Percentiles rank a stretch among this genome's conserved stretches.
Evolutionary conservation across 2,113 vertebrate genomes (phyloP).

Genomic region (Silurus meridionalis): DNA sequence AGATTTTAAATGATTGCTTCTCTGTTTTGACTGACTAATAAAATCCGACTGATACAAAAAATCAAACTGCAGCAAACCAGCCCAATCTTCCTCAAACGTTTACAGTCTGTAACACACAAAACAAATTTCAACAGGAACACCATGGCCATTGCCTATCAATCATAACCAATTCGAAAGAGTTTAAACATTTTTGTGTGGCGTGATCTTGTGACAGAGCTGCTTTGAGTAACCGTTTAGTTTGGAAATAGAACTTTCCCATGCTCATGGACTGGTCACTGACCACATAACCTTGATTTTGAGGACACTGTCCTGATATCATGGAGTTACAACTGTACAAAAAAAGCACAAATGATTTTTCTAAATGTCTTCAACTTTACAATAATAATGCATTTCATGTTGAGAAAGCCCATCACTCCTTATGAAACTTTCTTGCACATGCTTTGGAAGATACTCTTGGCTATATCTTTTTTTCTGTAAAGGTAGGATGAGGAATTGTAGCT

Average conservation of each 20-base stretch:
- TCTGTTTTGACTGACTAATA: not conserved
- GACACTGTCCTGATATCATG: conserved; percentile 43
- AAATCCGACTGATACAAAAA: not conserved
- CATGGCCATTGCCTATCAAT: not conserved
- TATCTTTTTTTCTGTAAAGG: not conserved
- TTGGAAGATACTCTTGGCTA: not conserved
- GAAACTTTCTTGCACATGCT: conserved; percentile 12
- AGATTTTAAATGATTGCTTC: not conserved
- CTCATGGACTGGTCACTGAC: conserved; percentile 28
- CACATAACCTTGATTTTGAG: conserved; percentile 47
- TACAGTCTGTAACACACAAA: not conserved
- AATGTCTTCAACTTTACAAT: not conserved
- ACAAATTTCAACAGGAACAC: not conserved
- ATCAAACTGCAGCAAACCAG: not conserved
- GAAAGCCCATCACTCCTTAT: not conserved
- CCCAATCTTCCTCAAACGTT: not conserved
- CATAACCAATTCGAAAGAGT: not conserved
- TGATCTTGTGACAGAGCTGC: not conserved
- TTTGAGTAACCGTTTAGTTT: not conserved
- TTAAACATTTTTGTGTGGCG: not conserved
- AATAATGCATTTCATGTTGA: no score
- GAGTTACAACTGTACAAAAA: not conserved
- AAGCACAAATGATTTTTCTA: not conserved
- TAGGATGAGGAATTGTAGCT: not conserved
- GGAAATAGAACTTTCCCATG: not conserved